Evolutionary conservation across 2,797 vertebrate species (phyloP).

Genomic region (Eutrigla gurnardus): DNA sequence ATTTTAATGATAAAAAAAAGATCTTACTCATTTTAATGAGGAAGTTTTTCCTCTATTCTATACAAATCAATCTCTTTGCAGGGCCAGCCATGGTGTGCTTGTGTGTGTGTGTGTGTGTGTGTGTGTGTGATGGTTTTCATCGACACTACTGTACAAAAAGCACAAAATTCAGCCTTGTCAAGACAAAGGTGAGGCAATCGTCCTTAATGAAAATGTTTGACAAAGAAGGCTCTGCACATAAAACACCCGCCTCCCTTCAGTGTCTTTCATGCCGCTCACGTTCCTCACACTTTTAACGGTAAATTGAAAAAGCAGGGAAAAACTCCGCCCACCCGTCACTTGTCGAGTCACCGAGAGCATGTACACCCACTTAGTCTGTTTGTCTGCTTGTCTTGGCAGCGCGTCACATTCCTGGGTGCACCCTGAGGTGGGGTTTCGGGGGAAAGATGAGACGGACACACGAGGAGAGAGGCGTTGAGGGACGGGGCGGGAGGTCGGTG

Average conservation of each 20-base stretch:
- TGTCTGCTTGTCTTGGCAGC: constrained; percentile 49
- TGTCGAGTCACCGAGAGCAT: constrained; percentile 40
- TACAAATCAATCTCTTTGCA: not conserved
- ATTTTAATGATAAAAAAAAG: not conserved
- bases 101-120: not conserved
- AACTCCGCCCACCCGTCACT: constrained; percentile 28
- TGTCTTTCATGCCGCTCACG: not conserved
- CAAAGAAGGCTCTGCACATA: not conserved
- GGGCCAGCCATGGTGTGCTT: not conserved
- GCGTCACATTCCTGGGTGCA: constrained; percentile 62
- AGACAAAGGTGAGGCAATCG: not conserved
- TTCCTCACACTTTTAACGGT: constrained; percentile 29
- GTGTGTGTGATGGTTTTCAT: not conserved
- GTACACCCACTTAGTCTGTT: constrained; percentile 53
- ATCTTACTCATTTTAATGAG: not conserved
- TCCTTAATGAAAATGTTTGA: not conserved
- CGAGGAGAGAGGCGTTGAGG: constrained; percentile 50
- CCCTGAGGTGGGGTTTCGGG: constrained; percentile 41
- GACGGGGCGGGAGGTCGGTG: constrained; percentile 37
- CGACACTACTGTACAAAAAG: not conserved
- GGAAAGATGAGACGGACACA: constrained; percentile 60
- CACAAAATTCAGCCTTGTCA: not conserved
- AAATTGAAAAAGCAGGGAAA: constrained; percentile 38
- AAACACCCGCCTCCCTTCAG: not conserved
- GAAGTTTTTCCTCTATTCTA: not conserved